A percentile compares a stretch with the other conserved stretches of the same genome.
These are phyloP conservation scores for Sinocyclocheilus maitianheensis DNA, from an alignment of 2,113 vertebrate species.

Conservation along the genomic window DNA sequence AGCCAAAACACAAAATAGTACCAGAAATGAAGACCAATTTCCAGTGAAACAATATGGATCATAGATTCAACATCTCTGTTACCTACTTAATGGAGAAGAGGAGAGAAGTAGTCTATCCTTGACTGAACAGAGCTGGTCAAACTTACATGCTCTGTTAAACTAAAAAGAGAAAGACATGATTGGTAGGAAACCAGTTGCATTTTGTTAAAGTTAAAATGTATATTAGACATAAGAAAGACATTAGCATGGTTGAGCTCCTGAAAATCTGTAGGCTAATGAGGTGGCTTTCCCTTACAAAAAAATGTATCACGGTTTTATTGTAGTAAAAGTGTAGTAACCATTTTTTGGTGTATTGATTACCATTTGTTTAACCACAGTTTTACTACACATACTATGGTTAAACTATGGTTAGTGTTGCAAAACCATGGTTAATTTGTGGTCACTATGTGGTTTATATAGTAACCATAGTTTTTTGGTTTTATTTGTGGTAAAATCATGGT, in stretches of 20 bases:
- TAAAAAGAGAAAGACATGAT: background rate
- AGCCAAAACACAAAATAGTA: background rate
- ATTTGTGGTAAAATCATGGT: too few species aligned
- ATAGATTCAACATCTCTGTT: background rate
- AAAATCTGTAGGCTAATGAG: background rate
- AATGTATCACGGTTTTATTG: too few species aligned
- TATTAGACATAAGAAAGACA: background rate
- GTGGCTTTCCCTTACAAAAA: background rate
- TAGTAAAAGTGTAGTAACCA: too few species aligned
- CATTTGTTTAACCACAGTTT: too few species aligned
- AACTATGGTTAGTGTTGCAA: too few species aligned
- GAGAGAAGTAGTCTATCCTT: background rate
- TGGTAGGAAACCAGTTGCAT: background rate
- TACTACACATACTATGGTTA: too few species aligned
- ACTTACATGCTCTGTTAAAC: too few species aligned
- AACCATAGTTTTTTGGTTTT: too few species aligned
- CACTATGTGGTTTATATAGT: too few species aligned
- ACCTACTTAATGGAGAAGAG: background rate
- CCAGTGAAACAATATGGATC: background rate
- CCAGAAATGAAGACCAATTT: background rate
- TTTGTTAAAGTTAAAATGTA: background rate
- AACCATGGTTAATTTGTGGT: too few species aligned
- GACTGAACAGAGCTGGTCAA: background rate
- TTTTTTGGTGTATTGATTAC: too few species aligned
- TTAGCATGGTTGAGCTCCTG: background rate